Conservation (phyloP, 2,888 invertebrate species). For the Lepidonotus clava region DNA sequence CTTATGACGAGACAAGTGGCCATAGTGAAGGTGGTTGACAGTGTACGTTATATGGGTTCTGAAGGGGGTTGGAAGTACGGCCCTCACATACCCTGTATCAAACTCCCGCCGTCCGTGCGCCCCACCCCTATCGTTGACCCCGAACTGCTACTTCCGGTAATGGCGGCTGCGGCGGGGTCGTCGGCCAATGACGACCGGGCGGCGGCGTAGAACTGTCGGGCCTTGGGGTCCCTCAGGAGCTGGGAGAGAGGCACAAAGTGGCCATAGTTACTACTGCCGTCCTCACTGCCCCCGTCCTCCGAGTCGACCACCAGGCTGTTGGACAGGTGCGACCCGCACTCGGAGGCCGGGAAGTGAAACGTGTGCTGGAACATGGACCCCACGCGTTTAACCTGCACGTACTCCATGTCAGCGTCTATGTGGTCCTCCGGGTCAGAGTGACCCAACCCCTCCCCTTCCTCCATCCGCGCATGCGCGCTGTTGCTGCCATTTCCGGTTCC, state of each 20-base stretch:
- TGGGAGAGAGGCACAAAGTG: constrained; percentile 56
- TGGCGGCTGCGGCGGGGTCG: not conserved
- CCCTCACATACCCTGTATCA: not conserved
- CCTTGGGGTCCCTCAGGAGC: constrained; percentile 47
- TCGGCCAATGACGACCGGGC: not conserved
- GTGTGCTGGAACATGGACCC: constrained; percentile 55
- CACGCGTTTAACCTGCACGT: constrained; percentile 35
- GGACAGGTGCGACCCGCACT: constrained; percentile 43
- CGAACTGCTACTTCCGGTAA: not conserved
- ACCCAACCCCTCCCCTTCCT: not conserved
- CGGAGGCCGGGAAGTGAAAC: constrained; percentile 55
- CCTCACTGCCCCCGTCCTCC: constrained; percentile 37
- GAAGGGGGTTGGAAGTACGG: too few relatives aligned
- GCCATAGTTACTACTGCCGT: constrained; percentile 45
- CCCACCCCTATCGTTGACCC: not conserved
- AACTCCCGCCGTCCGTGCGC: not conserved
- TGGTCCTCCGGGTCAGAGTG: constrained; percentile 37
- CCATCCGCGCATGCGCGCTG: not conserved
- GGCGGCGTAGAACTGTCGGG: constrained; percentile 19
- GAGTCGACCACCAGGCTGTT: constrained; percentile 46
- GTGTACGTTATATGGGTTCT: too few relatives aligned
- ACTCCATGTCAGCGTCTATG: not conserved
- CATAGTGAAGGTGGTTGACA: too few relatives aligned
- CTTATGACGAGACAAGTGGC: too few relatives aligned
- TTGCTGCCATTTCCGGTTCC: not conserved